phyloP scores from a whole-genome alignment of 2,797 vertebrate genomes.

The Hafferia zeledoni region DNA sequence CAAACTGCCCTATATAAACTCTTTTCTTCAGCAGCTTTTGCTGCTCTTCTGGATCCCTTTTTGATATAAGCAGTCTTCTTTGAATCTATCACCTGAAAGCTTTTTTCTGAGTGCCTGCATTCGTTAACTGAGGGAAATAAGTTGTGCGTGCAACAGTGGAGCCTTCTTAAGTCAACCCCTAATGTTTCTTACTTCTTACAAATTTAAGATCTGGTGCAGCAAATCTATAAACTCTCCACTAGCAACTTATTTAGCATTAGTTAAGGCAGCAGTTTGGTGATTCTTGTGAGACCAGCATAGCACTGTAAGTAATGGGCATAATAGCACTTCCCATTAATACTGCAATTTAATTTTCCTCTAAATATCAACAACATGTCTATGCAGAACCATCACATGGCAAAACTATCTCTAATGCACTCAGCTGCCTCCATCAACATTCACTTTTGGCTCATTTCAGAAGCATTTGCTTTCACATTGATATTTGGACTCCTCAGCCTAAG shows the following conservation, averaged over 20 bases:
- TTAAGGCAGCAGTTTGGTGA: background rate
- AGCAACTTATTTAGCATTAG: background rate
- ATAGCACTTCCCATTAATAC: background rate
- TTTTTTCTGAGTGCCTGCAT: slow-evolving; percentile 28
- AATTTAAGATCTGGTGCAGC: background rate
- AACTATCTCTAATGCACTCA: background rate
- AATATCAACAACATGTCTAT: background rate
- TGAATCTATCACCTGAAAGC: slow-evolving; percentile 28
- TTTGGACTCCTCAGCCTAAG: background rate
- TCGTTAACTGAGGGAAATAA: slow-evolving; percentile 37
- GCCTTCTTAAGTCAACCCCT: slow-evolving; percentile 60
- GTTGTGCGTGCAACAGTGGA: background rate
- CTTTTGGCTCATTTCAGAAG: background rate
- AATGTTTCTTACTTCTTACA: background rate
- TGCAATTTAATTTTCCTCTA: background rate
- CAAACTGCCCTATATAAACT: background rate
- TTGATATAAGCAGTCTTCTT: background rate
- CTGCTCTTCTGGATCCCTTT: background rate
- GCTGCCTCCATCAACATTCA: background rate
- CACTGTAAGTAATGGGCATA: background rate
- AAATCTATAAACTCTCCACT: background rate
- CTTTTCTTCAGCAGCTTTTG: background rate
- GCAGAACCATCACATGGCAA: background rate
- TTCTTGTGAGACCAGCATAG: background rate
- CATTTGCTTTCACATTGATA: background rate